Evolutionary conservation across 2,888 invertebrate species (phyloP), one percentile per base, ranked within the genome.

Genomic region (Blomia tropicalis): DNA sequence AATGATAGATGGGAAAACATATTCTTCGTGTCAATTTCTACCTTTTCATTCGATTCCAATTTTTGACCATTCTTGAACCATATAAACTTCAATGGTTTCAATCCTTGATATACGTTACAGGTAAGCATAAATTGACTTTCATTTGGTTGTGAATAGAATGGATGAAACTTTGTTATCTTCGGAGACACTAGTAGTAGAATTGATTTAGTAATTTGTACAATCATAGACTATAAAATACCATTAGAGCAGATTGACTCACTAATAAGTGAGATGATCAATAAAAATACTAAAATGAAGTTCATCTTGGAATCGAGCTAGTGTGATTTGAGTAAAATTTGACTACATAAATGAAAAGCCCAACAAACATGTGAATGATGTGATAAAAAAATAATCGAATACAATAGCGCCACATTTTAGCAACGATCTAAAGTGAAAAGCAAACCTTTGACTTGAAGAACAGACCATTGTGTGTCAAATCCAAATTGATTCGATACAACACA

Each of bases 1-100:
- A 67, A 60, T 0, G 54, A 1, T 2, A 56, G n/a, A 7, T 14
- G 22, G 5, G 51, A 47, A 47, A 47, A 47, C 14, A 14, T 47
- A 7, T 22, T 7, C 27, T 27, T 47, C 5, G 23, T 47, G 23
- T 47, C 51, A 47, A 47, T 25, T 22, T 27, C 7, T 11, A 11
- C 5, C 7, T n/a, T 7, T n/a, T 7, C 5, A 47, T 47, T n/a
- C 7, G 51, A 27, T 7, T 14, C 14, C 11, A 47, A 11, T n/a
- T 47, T 22, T 7, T 27, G 7, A n/a, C 56, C 56, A 56, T 56
- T 23, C 19, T 32, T 32, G 3, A 30, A 36, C 56, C 56, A 56
- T 36, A 3, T 31, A 7, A 56, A 56, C n/a, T 30, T 3, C 23
- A 56, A 36, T 36, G 56, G 56, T 56, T 36, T 31, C 1, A 11